A percentile compares a stretch with the other conserved stretches of the same genome.
phyloP scores from a whole-genome alignment of 2,113 vertebrate species.

The Porphyrio hochstetteri region DNA sequence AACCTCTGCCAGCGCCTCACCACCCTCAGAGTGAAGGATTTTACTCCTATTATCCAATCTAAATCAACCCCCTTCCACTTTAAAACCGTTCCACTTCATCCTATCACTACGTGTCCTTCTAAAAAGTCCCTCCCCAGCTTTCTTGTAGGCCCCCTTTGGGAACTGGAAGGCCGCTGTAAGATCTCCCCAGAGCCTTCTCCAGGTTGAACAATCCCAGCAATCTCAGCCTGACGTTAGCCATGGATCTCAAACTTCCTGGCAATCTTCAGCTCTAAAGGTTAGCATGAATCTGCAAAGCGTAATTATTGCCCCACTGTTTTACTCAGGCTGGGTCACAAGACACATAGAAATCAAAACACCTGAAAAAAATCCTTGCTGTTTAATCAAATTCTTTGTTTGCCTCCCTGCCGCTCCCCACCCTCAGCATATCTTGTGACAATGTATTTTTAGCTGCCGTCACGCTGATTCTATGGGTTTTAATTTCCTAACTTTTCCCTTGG shows the following conservation, averaged over 20 bases:
- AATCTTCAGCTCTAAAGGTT: background rate
- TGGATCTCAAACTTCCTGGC: background rate
- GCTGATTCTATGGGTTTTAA: slow-evolving; percentile 50
- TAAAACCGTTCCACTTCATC: no score
- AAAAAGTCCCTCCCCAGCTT: no score
- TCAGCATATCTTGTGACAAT: background rate
- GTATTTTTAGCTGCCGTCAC: slow-evolving; percentile 35
- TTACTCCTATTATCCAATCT: no score
- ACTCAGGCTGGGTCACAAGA: background rate
- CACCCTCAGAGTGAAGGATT: no score
- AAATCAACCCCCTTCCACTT: no score
- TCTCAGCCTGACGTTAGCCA: background rate
- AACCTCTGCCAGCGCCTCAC: no score
- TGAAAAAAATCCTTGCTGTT: slow-evolving; percentile 21
- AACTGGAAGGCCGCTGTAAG: no score
- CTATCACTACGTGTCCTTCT: no score
- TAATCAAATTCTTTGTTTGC: slow-evolving; percentile 38
- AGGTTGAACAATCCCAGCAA: no score
- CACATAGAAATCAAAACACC: background rate
- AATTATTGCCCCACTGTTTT: background rate
- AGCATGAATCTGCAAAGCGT: background rate
- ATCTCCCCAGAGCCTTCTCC: no score
- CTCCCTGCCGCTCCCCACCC: background rate
- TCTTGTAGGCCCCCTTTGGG: no score
- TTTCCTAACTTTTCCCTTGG: slow-evolving; percentile 60